phyloP scores from a whole-genome alignment of 2,113 vertebrate genomes.

The Grus americana region DNA sequence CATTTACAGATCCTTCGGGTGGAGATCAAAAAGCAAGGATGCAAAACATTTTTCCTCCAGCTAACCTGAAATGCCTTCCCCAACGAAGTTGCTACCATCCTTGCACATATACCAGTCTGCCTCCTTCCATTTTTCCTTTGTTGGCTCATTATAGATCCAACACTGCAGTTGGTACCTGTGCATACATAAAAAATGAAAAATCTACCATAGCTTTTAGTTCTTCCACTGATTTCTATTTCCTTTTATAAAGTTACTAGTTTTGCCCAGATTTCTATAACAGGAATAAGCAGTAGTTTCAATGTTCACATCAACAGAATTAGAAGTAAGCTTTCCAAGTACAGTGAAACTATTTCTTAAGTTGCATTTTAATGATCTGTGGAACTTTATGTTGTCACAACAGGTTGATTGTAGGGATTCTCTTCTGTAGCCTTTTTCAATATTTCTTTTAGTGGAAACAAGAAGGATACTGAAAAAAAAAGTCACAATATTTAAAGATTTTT shows the following conservation, averaged over 20 bases:
- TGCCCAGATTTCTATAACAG: background rate
- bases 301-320: background rate
- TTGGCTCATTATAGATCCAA: background rate
- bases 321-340: background rate
- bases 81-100: fast-evolving
- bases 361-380: background rate
- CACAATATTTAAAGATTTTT: background rate
- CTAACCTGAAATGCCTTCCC: background rate
- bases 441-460: background rate
- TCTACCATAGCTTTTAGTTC: background rate
- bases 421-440: background rate
- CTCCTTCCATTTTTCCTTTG: too few species aligned
- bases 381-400: background rate
- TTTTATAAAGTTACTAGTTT: background rate
- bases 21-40: background rate
- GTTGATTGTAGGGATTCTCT: background rate
- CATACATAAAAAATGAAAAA: background rate
- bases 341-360: background rate
- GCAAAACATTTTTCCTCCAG: background rate
- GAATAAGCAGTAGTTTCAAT: background rate
- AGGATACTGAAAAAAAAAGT: background rate
- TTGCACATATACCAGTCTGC: background rate
- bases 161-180: background rate
- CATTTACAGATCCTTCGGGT: background rate
- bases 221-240: background rate